phyloP scores from a whole-genome alignment of 2,113 vertebrate species.

The Pterophyllum scalare region DNA sequence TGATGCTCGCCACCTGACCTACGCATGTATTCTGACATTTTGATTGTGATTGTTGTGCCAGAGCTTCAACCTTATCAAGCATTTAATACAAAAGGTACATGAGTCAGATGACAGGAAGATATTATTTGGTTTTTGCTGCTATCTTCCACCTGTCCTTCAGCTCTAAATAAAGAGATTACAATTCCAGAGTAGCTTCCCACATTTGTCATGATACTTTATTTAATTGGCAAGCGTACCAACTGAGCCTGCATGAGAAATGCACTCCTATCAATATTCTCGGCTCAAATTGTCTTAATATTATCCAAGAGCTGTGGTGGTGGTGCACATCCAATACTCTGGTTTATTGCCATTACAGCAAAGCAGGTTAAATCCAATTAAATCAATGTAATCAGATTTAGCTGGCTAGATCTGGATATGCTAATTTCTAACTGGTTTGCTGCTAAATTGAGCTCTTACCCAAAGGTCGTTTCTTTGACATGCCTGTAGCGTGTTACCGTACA shows the following conservation, averaged over 20 bases:
- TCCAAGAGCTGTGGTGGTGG: slow-evolving; percentile 22
- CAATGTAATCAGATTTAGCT: slow-evolving; percentile 73
- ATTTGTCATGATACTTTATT: slow-evolving; percentile 22
- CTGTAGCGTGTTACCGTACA: slow-evolving; percentile 45
- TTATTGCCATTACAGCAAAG: slow-evolving; percentile 52
- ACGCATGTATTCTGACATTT: slow-evolving; percentile 41
- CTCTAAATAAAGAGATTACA: slow-evolving; percentile 60
- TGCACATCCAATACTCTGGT: slow-evolving; percentile 35
- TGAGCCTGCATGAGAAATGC: slow-evolving; percentile 41
- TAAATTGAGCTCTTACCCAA: slow-evolving; percentile 69
- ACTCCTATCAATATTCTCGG: slow-evolving; percentile 63
- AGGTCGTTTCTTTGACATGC: slow-evolving; percentile 77
- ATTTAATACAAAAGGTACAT: background rate
- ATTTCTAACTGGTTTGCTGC: slow-evolving; percentile 63
- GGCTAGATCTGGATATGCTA: slow-evolving; percentile 76
- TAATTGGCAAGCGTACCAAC: slow-evolving; percentile 56
- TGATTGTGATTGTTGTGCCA: background rate
- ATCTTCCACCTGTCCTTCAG: slow-evolving; percentile 4
- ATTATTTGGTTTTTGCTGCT: background rate
- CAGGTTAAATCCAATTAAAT: slow-evolving; percentile 78
- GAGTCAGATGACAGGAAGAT: background rate
- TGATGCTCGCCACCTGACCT: slow-evolving; percentile 33
- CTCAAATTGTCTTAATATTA: slow-evolving; percentile 46
- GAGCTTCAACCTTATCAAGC: slow-evolving; percentile 1
- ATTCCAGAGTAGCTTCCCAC: slow-evolving; percentile 39